Base-by-base conservation (phyloP, 2,888 invertebrate genomes). In the Himalopsyche tibetana region DNA sequence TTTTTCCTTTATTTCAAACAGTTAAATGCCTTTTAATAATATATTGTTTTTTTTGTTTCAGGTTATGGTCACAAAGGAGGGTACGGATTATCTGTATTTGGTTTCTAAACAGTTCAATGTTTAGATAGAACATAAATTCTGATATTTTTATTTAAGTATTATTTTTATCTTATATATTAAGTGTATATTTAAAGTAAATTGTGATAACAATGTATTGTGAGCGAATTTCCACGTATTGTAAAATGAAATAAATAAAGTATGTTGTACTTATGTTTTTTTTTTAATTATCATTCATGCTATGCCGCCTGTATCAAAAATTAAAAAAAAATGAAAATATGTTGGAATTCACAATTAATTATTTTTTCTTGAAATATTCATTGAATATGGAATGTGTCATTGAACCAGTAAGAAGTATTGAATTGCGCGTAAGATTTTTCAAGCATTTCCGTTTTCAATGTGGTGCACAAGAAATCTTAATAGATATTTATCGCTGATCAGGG, bases 31-130 rank as follows among this genome's bases (percentile, higher is more conserved):
- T 51, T 51, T 15, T 15, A 8, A 15, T 51, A 51, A 51, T 51
- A 5, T 51, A 51, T 15, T 51, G 15, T 51, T 51, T 74, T 74
- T 12, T n/a, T 74, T 69, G 69, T 69, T 74, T 74, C 74, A 74
- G 74, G 74, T 15, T 74, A 74, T 36, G 36, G 74, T 74, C 74
- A 74, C 38, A 74, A 74, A 74, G 74, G 74, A 74, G 74, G 74
- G 15, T 74, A 74, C 38, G 74, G 74, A 19, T 28, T 74, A 28
- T 74, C 74, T 74, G 74, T 74, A 36, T 74, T 74, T 74, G 74
- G 74, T 36, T 74, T 74, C 36, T 74, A 74, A 74, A 12, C 74
- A 28, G 74, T 74, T 28, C 15, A 74, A 74, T 74, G 74, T 74
- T 74, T 74, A 74, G 74, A 74, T n/a, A 38, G 9, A 28, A 28